Base-by-base conservation (phyloP, 2,888 invertebrate genomes). In the Cerastoderma edule region DNA sequence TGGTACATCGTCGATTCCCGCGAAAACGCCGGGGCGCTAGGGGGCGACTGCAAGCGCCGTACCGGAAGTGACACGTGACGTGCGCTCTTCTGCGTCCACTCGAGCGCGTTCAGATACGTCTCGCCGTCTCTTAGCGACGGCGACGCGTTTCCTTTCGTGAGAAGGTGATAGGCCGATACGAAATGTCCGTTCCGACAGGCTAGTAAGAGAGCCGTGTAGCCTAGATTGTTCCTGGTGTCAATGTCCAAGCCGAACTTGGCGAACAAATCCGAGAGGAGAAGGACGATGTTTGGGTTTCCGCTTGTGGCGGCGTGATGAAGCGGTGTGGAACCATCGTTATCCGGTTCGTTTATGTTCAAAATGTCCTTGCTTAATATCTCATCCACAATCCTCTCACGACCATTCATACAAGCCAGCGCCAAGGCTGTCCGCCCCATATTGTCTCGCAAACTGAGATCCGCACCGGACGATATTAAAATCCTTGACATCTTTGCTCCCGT, bases 251-350 rank as follows among this genome's bases (percentile, higher is more conserved):
- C 89, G 71, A 88, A 91, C 68, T 87, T 86, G 8, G 81, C 75
- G 71, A 89, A 83, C 30, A 84, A 79, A 10, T 87, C 85, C 0
- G 83, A 78, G 6, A 90, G 72, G 30, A 83, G 67, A 30, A 78
- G 75, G 22, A 90, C 90, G 32, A 92, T 87, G 16, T 75, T 76
- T 0, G 91, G 90, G 56, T 88, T 88, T 8, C 90, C 90, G 57
- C 90, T 86, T n/a, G 85, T 73, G 2, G 91, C 86, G 0, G 90
- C 89, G 65, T 89, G 89, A 67, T 90, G 90, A 19, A 92, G 75
- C 0, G 91, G 89, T 4, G 90, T 91, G 77, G 91, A 90, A 0
- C 91, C 92, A 71, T 92, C 92, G 67, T 88, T 92, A 74, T 92
- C 92, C 0, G 87, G 84, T 53, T 87, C 89, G 44, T 86, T 88